Conservation (phyloP, 1,140 invertebrate genomes). For the Mya arenaria region DNA sequence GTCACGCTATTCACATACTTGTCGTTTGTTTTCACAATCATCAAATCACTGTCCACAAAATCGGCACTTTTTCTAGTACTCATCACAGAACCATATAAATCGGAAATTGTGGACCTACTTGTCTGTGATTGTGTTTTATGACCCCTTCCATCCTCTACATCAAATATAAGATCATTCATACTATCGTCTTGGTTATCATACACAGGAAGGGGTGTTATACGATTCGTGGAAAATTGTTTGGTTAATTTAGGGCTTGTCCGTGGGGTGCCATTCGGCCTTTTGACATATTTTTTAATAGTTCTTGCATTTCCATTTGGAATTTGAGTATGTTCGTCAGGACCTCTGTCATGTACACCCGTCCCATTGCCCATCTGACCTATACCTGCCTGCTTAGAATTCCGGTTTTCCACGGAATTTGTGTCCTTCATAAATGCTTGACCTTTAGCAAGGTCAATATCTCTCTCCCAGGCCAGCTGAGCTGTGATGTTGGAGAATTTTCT, state of each 20-base stretch:
- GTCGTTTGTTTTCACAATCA: conserved; percentile 37
- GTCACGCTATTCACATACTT: conserved; percentile 41
- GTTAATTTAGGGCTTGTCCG: conserved; percentile 61
- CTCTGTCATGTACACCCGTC: not conserved
- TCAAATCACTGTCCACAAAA: conserved; percentile 7
- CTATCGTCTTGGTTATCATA: conserved; percentile 3
- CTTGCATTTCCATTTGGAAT: conserved; percentile 56
- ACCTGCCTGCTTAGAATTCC: conserved; percentile 1
- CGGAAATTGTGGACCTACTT: not conserved
- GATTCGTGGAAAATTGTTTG: conserved; percentile 53
- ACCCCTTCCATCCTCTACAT: not conserved
- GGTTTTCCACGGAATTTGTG: conserved; percentile 57
- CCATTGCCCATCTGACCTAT: not conserved
- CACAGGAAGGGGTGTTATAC: conserved; percentile 24
- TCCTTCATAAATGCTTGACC: conserved; percentile 66
- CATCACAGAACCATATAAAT: not conserved
- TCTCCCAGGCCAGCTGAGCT: conserved; percentile 78
- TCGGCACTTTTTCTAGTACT: conserved; percentile 24
- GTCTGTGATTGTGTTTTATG: conserved; percentile 12
- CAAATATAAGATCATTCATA: conserved; percentile 9
- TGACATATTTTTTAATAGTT: conserved; percentile 62
- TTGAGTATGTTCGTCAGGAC: conserved; percentile 10
- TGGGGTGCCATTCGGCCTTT: conserved; percentile 66
- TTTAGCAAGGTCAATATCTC: conserved; percentile 76
- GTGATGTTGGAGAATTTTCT: conserved; percentile 67